Evolutionary conservation across 1,140 invertebrate species (phyloP).

Genomic region (Anoplophora glabripennis): DNA sequence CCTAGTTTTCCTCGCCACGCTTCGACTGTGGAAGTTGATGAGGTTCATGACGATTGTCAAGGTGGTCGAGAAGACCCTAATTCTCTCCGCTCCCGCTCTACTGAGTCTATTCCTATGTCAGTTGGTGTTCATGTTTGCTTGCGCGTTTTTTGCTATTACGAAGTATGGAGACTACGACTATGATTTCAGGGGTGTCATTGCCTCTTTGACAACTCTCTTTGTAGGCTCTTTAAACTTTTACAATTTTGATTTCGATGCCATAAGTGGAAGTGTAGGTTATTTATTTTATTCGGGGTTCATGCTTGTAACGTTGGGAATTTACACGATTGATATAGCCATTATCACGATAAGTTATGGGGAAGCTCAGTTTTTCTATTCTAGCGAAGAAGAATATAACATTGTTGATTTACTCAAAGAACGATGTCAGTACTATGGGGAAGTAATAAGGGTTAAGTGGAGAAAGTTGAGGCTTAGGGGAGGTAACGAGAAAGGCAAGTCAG

Average conservation of each 20-base stretch:
- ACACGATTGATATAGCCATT: slow-evolving; percentile 26
- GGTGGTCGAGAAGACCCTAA: slow-evolving; percentile 31
- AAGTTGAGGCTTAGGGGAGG: slow-evolving; percentile 5
- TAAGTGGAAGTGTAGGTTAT: slow-evolving; percentile 17
- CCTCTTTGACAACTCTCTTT: slow-evolving; percentile 19
- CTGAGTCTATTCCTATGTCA: slow-evolving; percentile 22
- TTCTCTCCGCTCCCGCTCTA: slow-evolving; percentile 9
- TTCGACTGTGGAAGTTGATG: slow-evolving; percentile 35
- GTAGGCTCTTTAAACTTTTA: slow-evolving; percentile 15
- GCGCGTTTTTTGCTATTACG: slow-evolving; percentile 16
- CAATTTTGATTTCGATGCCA: slow-evolving; percentile 13
- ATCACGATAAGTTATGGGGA: slow-evolving; percentile 28
- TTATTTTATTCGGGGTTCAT: slow-evolving; percentile 25
- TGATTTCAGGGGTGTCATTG: slow-evolving; percentile 21
- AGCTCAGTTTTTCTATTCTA: slow-evolving; percentile 21
- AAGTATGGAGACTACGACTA: slow-evolving; percentile 22
- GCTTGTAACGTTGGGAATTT: slow-evolving; percentile 24
- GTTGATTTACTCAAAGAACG: slow-evolving; percentile 20
- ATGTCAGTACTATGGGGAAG: slow-evolving; percentile 20
- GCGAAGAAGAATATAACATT: slow-evolving; percentile 11
- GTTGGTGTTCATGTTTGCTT: slow-evolving; percentile 21
- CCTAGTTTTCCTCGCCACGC: slow-evolving; percentile 32
- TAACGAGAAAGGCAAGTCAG: not conserved
- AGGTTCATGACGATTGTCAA: slow-evolving; percentile 31
- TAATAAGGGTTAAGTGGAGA: slow-evolving; percentile 12